Evolutionary conservation across 2,113 vertebrate genomes (phyloP), one percentile per base, ranked within the genome.

Genomic region (Triplophysa siluroides): DNA sequence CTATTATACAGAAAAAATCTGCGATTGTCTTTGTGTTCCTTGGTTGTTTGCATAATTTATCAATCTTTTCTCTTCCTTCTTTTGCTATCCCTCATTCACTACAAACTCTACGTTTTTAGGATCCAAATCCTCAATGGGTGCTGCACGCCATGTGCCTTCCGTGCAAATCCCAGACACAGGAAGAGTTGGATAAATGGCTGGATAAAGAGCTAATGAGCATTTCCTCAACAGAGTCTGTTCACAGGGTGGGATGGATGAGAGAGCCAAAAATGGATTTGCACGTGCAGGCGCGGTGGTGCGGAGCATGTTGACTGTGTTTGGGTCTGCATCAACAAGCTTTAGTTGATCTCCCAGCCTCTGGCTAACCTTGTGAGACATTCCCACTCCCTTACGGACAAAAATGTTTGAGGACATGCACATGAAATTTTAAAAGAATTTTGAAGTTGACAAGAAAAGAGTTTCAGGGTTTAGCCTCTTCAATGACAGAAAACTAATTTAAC

Each of bases 271-370:
- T 4, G 13, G 54, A 61, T 16, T 23, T 0, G 1, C n/a, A 23
- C 8, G 8, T 73, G 19, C 54, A 60, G 7, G 21, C 52, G 16
- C 65, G 79, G 84, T 83, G 84, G 80, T 45, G 8, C 11, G 10
- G 50, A 52, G n/a, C 54, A 21, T 83, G 86, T 87, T 86, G 82
- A 86, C 81, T 85, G 69, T 83, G 82, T 83, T 56, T 8, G 78
- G 75, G 90, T 90, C 88, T 87, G 76, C 85, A 87, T 38, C 83
- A 87, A 90, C 86, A 84, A 90, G 88, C 89, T 88, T 89, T 85
- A 91, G 82, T 89, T 86, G 87, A 88, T 90, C 87, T 88, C 87
- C 85, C 86, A 63, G 86, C 90, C 85, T 64, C 23, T 90, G 89
- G 8, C 54, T 58, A 58, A 58, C 19, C 54, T 58, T 58, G 54